Conservation (phyloP, 2,888 invertebrate genomes). For the Melinaea marsaeus region DNA sequence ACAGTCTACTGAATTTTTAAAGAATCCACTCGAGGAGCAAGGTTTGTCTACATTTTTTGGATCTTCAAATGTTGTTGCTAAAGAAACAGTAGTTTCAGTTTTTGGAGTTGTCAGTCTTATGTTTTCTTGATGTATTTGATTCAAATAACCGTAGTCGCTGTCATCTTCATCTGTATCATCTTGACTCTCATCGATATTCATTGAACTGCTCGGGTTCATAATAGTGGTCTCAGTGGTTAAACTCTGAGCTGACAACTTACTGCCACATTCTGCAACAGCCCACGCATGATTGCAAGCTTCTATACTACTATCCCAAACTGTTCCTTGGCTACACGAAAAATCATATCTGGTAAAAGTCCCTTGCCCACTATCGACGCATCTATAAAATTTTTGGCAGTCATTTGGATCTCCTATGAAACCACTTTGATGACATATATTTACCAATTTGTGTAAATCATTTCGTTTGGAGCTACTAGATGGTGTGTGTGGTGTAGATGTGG, state of each 20-base stretch:
- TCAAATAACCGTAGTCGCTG: constrained; percentile 25
- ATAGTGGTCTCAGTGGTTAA: constrained; percentile 9
- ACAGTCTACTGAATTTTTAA: constrained; percentile 76
- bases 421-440: constrained; percentile 51
- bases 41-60: constrained; percentile 19
- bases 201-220: not conserved
- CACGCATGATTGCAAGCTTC: constrained; percentile 78
- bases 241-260: constrained; percentile 21
- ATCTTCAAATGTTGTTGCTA: constrained; percentile 23
- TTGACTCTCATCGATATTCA: not conserved
- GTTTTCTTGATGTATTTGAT: constrained; percentile 27
- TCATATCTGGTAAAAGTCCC: constrained; percentile 69
- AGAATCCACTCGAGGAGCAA: constrained; percentile 77
- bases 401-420: constrained; percentile 77
- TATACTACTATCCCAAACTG: constrained; percentile 77
- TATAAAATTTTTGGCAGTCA: constrained; percentile 82
- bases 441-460: constrained; percentile 2
- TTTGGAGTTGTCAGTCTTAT: constrained; percentile 15
- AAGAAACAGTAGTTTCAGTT: constrained; percentile 18
- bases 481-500: not conserved
- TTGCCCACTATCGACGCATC: constrained; percentile 77
- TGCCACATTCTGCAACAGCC: constrained; percentile 59
- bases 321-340: constrained; percentile 78
- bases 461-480: constrained; percentile 37
- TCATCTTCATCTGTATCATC: constrained; percentile 25